Evolutionary conservation across 2,797 vertebrate genomes (phyloP).

Genomic region (Heliangelus exortis): DNA sequence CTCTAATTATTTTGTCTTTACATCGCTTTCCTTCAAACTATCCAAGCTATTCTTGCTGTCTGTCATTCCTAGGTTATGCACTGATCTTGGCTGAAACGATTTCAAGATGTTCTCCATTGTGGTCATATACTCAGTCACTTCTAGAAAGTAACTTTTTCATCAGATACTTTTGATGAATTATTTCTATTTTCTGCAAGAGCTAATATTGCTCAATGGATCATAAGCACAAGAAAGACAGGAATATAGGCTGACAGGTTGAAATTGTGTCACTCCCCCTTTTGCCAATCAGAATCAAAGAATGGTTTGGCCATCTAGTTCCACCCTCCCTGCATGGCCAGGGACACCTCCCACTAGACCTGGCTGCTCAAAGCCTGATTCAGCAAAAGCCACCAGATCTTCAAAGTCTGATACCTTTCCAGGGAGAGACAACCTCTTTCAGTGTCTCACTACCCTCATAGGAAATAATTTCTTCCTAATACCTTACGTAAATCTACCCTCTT

Average conservation of each 20-base stretch:
- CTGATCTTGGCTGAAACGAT: conserved; percentile 6
- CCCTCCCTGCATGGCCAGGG: too few relatives aligned
- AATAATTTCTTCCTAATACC: too few relatives aligned
- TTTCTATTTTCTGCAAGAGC: neutral
- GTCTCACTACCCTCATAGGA: too few relatives aligned
- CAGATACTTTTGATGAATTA: neutral
- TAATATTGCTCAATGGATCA: neutral
- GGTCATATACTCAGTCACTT: neutral
- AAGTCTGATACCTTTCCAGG: too few relatives aligned
- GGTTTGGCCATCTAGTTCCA: too few relatives aligned
- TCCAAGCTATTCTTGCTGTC: neutral
- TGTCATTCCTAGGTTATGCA: neutral
- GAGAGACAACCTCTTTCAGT: too few relatives aligned
- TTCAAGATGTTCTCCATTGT: neutral
- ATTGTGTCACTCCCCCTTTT: neutral
- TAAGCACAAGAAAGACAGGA: neutral
- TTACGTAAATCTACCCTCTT: too few relatives aligned
- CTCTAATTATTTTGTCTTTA: neutral
- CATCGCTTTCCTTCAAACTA: neutral
- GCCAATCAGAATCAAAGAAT: neutral
- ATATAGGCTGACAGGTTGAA: neutral
- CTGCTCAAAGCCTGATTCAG: too few relatives aligned
- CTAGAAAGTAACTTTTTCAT: neutral
- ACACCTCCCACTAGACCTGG: too few relatives aligned
- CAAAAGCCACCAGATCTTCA: too few relatives aligned